Evolutionary conservation across 2,113 vertebrate genomes (phyloP), one percentile per base, ranked within the genome.

Genomic region (Sebastes schlegelii): DNA sequence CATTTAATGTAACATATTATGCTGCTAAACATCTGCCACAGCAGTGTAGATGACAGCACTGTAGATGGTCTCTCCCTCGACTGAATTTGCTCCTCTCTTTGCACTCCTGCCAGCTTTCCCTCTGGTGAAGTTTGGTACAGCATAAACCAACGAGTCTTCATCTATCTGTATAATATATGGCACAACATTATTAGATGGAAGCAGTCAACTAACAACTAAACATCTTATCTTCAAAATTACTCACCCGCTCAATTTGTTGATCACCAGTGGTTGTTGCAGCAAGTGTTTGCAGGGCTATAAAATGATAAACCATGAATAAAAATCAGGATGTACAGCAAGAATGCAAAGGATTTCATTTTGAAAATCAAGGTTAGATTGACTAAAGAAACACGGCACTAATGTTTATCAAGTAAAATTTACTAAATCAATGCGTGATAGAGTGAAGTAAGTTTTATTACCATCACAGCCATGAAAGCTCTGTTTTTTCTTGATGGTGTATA

Each of bases 121-220:
- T 21, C 21, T 65, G 52, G 23, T 77, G 54, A 82, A 78, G 7
- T 12, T 0, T 77, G 57, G 1, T 8, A 61, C 69, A 43, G 48
- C 68, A 86, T 82, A 86, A 73, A 82, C 11, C 63, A 82, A 57
- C 0, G 23, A 6, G 8, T 78, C 68, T 62, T 77, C 84, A 21
- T 2, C 6, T 0, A 3, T 45, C 84, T 86, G 63, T 17, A 58
- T 16, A 67, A 86, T 12, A 26, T 4, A 74, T 17, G 0, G 13
- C 0, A 57, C 23, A 51, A 62, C 6, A 13, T 73, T 4, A 55
- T 55, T 16, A 46, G n/a, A 49, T 17, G 0, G 1, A 12, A 65
- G 9, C 7, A 34, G 5, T 9, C 6, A 65, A 26, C 21, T 58
- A 26, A 13, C 16, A 68, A 40, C 1, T 12, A 13, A 62, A 46